phyloP scores from a whole-genome alignment of 37 sponge, comb jelly and placozoan genomes.

The Cliona cf. orientalis region DNA sequence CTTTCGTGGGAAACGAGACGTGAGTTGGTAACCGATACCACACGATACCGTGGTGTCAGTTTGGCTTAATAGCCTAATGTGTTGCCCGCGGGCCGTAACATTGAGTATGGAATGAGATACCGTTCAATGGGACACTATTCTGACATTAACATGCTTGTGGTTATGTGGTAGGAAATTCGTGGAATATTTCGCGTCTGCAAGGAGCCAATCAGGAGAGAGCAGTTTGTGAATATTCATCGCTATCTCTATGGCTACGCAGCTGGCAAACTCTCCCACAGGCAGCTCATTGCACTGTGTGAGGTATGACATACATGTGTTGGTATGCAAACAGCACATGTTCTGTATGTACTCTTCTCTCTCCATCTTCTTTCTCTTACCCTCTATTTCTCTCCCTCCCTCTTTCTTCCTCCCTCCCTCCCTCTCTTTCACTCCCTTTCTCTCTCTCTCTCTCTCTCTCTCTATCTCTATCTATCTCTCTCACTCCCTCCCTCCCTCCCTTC shows the following conservation, averaged over 20 bases:
- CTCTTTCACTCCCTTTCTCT: neutral
- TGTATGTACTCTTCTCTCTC: too few relatives aligned
- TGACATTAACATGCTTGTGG: neutral
- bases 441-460: neutral
- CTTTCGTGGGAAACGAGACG: constrained; percentile 63
- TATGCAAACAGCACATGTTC: too few relatives aligned
- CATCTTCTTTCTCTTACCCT: neutral
- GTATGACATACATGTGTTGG: constrained; percentile 23
- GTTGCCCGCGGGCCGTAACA: too few relatives aligned
- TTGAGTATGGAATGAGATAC: neutral
- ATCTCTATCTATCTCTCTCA: too few relatives aligned
- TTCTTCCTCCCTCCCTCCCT: neutral
- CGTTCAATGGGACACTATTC: neutral
- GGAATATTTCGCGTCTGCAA: constrained; percentile 57
- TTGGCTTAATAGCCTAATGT: too few relatives aligned
- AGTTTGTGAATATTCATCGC: neutral
- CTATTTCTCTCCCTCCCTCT: neutral
- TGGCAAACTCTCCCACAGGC: constrained; percentile 47
- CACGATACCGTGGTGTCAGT: too few relatives aligned
- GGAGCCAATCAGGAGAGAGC: constrained; percentile 17
- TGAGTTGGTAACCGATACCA: too few relatives aligned
- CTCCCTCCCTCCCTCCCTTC: too few relatives aligned
- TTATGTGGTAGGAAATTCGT: constrained; percentile 57
- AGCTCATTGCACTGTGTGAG: constrained; percentile 74
- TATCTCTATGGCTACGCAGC: constrained; percentile 52